A percentile compares a stretch with the other conserved stretches of the same genome.
Conservation (phyloP, 2,888 invertebrate species). For the Rotaria socialis region DNA sequence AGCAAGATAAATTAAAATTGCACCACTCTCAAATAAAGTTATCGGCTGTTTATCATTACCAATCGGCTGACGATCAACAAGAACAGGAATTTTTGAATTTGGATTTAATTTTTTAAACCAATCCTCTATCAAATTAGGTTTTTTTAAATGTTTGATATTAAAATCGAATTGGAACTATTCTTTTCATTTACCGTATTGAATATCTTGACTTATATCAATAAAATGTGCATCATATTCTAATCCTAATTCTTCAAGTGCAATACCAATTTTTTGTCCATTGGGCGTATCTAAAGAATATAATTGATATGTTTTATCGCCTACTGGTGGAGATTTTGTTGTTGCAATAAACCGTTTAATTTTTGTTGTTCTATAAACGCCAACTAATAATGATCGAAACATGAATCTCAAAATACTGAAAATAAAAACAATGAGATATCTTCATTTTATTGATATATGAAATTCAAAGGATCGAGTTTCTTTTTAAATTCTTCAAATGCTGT, state of each 20-base stretch:
- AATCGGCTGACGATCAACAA: not conserved
- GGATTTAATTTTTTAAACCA: conserved; percentile 18
- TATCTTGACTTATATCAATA: not conserved
- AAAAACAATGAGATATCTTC: not conserved
- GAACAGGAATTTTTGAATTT: not conserved
- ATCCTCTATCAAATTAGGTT: conserved; percentile 3
- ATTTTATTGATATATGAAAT: not conserved
- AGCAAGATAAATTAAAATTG: conserved; percentile 8
- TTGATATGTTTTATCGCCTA: not conserved
- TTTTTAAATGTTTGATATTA: too few species aligned
- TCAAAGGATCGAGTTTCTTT: conserved; percentile 48
- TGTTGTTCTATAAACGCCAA: not conserved
- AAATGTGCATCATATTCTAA: conserved; percentile 20
- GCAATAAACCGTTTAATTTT: not conserved
- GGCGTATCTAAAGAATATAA: conserved; percentile 14
- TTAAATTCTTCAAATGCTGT: conserved; percentile 68
- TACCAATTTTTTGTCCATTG: conserved; percentile 24
- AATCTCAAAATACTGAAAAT: not conserved
- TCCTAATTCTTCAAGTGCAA: conserved; percentile 17
- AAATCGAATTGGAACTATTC: too few species aligned
- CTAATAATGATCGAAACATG: not conserved
- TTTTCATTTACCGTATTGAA: not conserved
- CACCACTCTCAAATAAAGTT: not conserved
- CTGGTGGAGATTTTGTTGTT: not conserved
- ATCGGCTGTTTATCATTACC: not conserved